phyloP scores from a whole-genome alignment of 2,113 vertebrate species.

The Dolichallabes microphthalmus region DNA sequence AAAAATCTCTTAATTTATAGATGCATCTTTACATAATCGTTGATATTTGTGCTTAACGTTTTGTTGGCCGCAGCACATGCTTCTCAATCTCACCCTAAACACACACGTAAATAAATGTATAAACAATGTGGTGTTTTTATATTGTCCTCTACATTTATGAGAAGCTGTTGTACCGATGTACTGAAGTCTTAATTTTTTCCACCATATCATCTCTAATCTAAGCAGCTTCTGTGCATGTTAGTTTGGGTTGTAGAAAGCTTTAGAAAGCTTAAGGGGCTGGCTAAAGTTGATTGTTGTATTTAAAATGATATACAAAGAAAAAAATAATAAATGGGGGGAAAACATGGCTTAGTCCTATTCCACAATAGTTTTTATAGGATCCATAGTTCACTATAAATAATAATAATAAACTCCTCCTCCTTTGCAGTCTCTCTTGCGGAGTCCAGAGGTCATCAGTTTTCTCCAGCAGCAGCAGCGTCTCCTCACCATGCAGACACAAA shows the following conservation, averaged over 20 bases:
- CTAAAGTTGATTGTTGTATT: not conserved
- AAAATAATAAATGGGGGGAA: no score
- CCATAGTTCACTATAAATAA: not conserved
- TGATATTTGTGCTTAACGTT: no score
- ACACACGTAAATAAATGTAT: no score
- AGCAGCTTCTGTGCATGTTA: not conserved
- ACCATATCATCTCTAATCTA: not conserved
- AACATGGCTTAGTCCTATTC: not conserved
- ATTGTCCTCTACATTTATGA: no score
- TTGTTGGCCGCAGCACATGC: no score
- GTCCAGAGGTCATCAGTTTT: constrained; percentile 95
- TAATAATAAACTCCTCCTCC: not conserved
- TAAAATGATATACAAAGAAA: not conserved
- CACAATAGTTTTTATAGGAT: not conserved
- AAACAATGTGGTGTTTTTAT: no score
- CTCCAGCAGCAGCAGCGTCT: constrained; percentile 94
- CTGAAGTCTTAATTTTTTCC: not conserved
- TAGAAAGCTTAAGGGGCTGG: not conserved
- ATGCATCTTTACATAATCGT: not conserved
- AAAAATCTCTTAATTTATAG: not conserved
- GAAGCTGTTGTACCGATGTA: not conserved
- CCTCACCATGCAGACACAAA: constrained; percentile 82
- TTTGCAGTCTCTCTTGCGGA: constrained; percentile 89
- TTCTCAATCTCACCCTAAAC: no score
- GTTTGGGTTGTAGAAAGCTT: not conserved